Evolutionary conservation across 2,797 vertebrate genomes (phyloP).

Genomic region (Sarcophilus harrisii): DNA sequence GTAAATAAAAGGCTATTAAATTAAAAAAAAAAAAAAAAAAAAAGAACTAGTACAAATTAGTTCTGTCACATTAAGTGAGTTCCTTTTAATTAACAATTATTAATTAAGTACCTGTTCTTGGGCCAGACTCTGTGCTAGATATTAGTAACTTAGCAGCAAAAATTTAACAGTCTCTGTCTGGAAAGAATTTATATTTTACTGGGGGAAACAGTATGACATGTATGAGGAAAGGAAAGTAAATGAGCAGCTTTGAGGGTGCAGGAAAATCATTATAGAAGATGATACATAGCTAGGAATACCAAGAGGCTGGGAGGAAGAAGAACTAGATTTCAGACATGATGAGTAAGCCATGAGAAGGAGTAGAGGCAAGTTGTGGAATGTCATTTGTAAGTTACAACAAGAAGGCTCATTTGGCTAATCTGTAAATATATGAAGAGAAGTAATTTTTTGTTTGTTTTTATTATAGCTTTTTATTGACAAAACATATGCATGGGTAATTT

Average conservation of each 20-base stretch:
- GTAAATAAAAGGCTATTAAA: too few species aligned
- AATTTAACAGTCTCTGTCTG: background rate
- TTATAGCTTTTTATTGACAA: too few species aligned
- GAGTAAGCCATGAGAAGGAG: background rate
- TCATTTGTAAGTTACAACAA: background rate
- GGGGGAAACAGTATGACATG: background rate
- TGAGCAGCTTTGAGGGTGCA: background rate
- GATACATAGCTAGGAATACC: background rate
- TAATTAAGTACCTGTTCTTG: background rate
- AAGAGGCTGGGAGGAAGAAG: background rate
- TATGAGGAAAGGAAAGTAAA: background rate
- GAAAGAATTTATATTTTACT: background rate
- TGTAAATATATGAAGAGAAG: background rate
- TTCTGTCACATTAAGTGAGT: background rate
- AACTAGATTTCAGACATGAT: background rate
- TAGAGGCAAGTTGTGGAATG: background rate
- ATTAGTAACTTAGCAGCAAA: background rate
- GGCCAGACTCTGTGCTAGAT: background rate
- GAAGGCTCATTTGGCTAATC: background rate
- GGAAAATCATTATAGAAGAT: background rate
- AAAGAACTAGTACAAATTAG: conserved; percentile 11
- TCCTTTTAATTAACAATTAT: background rate
- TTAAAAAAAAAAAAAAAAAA: too few species aligned
- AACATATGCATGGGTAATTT: too few species aligned
- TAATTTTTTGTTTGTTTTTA: background rate